Evolutionary conservation across 2,888 invertebrate genomes (phyloP).

Genomic region (Tenthredo amoena): DNA sequence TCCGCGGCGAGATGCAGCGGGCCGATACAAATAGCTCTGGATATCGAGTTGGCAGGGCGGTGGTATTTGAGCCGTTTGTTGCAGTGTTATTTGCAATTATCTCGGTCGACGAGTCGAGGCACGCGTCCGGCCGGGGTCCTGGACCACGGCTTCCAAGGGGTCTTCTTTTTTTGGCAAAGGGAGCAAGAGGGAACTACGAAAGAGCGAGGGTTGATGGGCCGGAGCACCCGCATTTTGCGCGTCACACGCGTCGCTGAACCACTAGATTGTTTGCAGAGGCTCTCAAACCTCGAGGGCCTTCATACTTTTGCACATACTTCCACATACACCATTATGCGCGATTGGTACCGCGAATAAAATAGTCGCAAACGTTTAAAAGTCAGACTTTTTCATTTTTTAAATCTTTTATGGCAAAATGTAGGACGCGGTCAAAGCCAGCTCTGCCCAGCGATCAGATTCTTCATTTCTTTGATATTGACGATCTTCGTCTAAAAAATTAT

Average conservation of each 20-base stretch:
- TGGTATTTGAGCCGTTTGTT: constrained; percentile 74
- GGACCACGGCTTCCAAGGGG: constrained; percentile 58
- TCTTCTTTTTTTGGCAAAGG: constrained; percentile 35
- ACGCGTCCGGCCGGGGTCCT: constrained; percentile 69
- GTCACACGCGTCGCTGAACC: constrained; percentile 77
- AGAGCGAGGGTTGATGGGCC: constrained; percentile 73
- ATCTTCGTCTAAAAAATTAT: not conserved
- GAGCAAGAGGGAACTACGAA: constrained; percentile 45
- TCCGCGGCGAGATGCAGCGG: constrained; percentile 16
- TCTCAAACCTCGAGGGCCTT: constrained; percentile 68
- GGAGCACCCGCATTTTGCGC: constrained; percentile 77
- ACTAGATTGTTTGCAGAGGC: constrained; percentile 78
- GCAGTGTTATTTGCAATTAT: constrained; percentile 77
- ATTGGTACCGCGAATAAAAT: not conserved
- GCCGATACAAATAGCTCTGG: constrained; percentile 55
- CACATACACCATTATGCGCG: not conserved
- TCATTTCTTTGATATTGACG: not conserved
- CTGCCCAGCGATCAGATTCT: not conserved
- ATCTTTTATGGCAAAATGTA: not conserved
- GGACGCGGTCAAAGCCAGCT: not conserved
- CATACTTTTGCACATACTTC: not conserved
- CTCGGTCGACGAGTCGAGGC: constrained; percentile 73
- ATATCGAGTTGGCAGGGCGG: constrained; percentile 61
- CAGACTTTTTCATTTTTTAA: not conserved
- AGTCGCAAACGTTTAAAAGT: not conserved